Evolutionary conservation across 2,888 invertebrate genomes (phyloP).

Genomic region (Abrostola triplasia): DNA sequence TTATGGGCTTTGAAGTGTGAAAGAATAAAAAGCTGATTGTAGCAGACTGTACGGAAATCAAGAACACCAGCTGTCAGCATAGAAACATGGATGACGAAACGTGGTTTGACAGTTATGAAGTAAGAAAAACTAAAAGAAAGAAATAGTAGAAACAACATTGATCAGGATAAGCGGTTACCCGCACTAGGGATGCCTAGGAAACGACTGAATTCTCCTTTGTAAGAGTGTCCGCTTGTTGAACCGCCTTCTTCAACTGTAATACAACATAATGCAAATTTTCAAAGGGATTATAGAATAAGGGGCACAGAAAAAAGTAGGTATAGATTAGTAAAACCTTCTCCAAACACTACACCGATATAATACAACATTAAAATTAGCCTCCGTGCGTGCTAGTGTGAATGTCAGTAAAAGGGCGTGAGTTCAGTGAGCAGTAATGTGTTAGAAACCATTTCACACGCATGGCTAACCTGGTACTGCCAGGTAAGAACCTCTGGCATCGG

Average conservation of each 20-base stretch:
- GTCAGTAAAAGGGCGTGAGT: slow-evolving; percentile 73
- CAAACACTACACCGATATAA: slow-evolving; percentile 52
- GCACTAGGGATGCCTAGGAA: slow-evolving; percentile 91
- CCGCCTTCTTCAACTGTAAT: slow-evolving; percentile 88
- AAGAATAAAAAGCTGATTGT: slow-evolving; percentile 34
- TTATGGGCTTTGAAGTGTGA: slow-evolving; percentile 8
- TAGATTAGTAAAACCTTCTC: slow-evolving; percentile 33
- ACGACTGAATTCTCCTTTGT: slow-evolving; percentile 89
- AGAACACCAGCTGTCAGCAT: slow-evolving; percentile 38
- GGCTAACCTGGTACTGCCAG: slow-evolving; percentile 89
- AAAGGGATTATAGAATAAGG: slow-evolving; percentile 46
- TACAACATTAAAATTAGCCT: slow-evolving; percentile 71
- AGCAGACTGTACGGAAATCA: slow-evolving; percentile 39
- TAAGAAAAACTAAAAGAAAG: slow-evolving; percentile 55
- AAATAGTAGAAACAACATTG: slow-evolving; percentile 71
- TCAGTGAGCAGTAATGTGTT: slow-evolving; percentile 68
- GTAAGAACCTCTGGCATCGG: slow-evolving; percentile 89
- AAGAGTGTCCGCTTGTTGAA: slow-evolving; percentile 79
- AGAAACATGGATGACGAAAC: slow-evolving; percentile 42
- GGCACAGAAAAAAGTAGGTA: slow-evolving; percentile 20
- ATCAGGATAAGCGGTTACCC: slow-evolving; percentile 85
- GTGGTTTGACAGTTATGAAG: slow-evolving; percentile 49
- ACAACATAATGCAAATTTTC: slow-evolving; percentile 69
- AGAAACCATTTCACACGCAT: slow-evolving; percentile 67
- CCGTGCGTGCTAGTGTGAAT: slow-evolving; percentile 71